Evolutionary conservation across 2,113 vertebrate genomes (phyloP), one percentile per base, ranked within the genome.

Genomic region (Aplodontia rufa): DNA sequence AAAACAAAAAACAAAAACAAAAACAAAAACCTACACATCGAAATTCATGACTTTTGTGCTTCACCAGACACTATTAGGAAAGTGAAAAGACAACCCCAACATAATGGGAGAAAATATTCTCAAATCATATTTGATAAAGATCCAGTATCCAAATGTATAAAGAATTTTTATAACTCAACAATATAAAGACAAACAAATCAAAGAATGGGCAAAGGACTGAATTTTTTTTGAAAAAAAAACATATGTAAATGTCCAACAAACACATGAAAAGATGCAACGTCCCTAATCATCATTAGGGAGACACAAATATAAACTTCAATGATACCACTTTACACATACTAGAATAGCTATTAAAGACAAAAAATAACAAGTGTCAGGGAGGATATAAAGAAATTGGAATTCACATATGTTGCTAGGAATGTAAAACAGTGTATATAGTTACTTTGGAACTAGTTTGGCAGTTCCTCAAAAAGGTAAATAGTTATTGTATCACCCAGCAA

Each of bases 291-390:
- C 58, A 80, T 79, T 85, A 91, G 28, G 17, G 10, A 87, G 88
- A 92, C 19, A 88, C n/a, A 90, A 93, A 91, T 53, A 35, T 95
- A 95, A 95, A 96, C 45, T 62, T 62, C 60, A 85, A 30, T 53
- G 42, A 68, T 76, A 91, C 47, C 30, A 87, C 72, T 83, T 91
- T 30, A 85, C 11, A 51, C 6, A 7, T 26, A 66, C 24, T n/a
- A 88, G 35, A 24, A 84, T 82, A 55, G 42, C 42, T 72, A 88
- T 64, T 47, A 94, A 94, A 84, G 5, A 89, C 6, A 72, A 22
- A 55, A 3, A 93, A 87, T 42, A 76, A 58, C 30, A 94, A 90
- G 28, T 82, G 22, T 28, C 49, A 28, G 42, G 22, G 30, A 91
- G 19, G 37, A 91, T 81, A 49, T 91, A 35, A 68, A 81, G 66